Percentiles rank a stretch among this genome's conserved stretches.
phyloP scores from a whole-genome alignment of 2,888 invertebrate species.

The Drosophila conformis region DNA sequence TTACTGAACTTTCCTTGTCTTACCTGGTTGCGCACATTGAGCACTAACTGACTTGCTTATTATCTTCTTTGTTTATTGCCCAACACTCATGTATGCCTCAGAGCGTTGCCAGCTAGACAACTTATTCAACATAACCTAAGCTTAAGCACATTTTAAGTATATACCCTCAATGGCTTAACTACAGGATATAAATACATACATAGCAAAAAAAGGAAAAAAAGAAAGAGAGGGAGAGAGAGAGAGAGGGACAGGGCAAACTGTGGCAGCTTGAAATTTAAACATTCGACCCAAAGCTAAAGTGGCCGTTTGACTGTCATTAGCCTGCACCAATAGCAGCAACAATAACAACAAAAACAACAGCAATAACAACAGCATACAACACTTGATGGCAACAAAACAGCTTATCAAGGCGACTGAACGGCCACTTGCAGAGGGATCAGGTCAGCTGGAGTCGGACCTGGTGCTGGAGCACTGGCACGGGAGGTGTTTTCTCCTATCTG shows the following conservation, averaged over 20 bases:
- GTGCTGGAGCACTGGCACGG: constrained; percentile 9
- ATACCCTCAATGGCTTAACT: constrained; percentile 12
- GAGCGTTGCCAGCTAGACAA: constrained; percentile 5
- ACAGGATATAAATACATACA: constrained; percentile 17
- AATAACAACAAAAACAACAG: constrained; percentile 25
- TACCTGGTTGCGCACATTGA: background rate
- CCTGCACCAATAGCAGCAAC: constrained; percentile 34
- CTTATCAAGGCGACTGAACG: constrained; percentile 55
- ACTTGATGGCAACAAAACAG: constrained; percentile 53
- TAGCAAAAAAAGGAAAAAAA: background rate
- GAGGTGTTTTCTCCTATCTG: constrained; percentile 60
- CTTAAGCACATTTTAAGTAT: constrained; percentile 12
- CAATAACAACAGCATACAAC: constrained; percentile 22
- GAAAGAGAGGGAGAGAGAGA: background rate
- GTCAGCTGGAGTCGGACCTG: constrained; percentile 11
- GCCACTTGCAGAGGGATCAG: constrained; percentile 41
- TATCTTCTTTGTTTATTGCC: background rate
- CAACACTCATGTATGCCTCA: background rate
- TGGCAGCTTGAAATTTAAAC: constrained; percentile 67
- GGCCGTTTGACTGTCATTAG: constrained; percentile 72
- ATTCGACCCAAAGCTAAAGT: constrained; percentile 51
- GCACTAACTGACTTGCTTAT: background rate
- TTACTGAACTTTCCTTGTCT: background rate
- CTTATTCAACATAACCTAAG: constrained; percentile 4
- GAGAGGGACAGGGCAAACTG: constrained; percentile 11